Evolutionary conservation across 2,113 vertebrate species (phyloP).

Genomic region (Odobenus rosmarus): DNA sequence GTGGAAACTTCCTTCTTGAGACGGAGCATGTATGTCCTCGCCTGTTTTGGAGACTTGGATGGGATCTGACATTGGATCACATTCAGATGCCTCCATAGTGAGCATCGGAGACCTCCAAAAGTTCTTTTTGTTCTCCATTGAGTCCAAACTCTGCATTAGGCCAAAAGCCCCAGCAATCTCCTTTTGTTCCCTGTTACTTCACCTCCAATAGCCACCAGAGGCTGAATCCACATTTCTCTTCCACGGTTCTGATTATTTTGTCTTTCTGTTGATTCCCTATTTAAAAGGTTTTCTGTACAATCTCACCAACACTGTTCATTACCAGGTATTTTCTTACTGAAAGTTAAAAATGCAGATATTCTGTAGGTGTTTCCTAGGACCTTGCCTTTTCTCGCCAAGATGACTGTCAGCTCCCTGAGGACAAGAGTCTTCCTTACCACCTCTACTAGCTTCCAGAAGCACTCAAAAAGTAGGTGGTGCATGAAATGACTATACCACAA

Average conservation of each 20-base stretch:
- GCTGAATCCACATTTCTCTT: neutral
- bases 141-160: neutral
- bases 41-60: neutral
- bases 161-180: neutral
- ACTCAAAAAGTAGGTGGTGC: neutral
- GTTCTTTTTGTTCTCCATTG: neutral
- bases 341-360: neutral
- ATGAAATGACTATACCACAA: neutral
- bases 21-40: neutral
- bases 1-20: neutral
- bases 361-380: neutral
- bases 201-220: too few relatives aligned
- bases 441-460: neutral
- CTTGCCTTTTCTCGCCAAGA: neutral
- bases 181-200: neutral
- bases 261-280: neutral
- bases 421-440: neutral
- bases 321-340: neutral
- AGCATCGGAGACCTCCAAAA: neutral
- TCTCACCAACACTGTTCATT: neutral
- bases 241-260: neutral
- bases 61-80: neutral
- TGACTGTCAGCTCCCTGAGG: neutral
- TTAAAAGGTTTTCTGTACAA: neutral
- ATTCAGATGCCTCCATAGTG: neutral